Conservation (phyloP, 1,140 invertebrate genomes). For the Notospermus geniculatus region DNA sequence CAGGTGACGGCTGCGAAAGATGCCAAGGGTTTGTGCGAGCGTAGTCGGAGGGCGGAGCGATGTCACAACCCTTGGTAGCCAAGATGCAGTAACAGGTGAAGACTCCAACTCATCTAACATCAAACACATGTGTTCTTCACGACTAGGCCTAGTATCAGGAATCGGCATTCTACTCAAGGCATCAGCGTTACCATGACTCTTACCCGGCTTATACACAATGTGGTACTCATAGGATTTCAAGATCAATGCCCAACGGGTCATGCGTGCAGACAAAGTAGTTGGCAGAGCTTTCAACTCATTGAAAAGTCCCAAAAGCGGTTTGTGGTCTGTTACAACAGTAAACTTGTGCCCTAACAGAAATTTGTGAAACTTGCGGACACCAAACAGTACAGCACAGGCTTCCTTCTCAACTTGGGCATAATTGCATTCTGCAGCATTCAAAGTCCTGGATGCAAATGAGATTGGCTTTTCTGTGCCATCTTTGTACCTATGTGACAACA, state of each 20-base stretch:
- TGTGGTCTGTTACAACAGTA: slow-evolving; percentile 48
- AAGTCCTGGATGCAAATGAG: slow-evolving; percentile 50
- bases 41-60: too few species aligned
- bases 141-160: not conserved
- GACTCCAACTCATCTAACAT: not conserved
- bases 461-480: not conserved
- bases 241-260: not conserved
- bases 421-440: too few species aligned
- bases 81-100: not conserved
- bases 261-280: not conserved
- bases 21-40: too few species aligned
- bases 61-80: too few species aligned
- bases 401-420: too few species aligned
- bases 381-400: slow-evolving; percentile 59
- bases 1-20: too few species aligned
- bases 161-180: not conserved
- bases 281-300: not conserved
- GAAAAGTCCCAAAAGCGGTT: slow-evolving; percentile 33
- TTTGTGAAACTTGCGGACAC: slow-evolving; percentile 59
- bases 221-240: not conserved
- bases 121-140: not conserved
- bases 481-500: not conserved
- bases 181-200: too few species aligned
- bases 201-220: too few species aligned
- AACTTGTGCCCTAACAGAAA: slow-evolving; percentile 56